These are phyloP conservation scores for Plebejus argus DNA, from an alignment of 2,888 invertebrate species.

Conservation along the genomic window DNA sequence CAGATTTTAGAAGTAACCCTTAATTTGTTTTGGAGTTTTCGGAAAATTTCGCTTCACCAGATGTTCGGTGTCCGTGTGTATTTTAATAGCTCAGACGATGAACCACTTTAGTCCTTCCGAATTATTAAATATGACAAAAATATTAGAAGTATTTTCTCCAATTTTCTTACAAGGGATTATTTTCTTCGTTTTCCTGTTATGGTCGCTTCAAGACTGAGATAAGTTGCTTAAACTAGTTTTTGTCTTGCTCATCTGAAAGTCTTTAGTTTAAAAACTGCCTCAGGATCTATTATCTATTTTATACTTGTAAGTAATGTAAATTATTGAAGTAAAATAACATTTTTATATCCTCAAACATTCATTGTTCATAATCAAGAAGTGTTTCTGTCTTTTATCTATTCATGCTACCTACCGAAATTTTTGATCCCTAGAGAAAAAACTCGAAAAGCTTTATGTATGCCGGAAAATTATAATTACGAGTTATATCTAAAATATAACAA, in stretches of 20 bases:
- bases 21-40: neutral
- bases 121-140: neutral
- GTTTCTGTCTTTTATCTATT: too few species aligned
- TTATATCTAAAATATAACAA: too few species aligned
- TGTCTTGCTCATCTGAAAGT: neutral
- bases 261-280: neutral
- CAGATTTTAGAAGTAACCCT: too few species aligned
- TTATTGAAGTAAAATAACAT: too few species aligned
- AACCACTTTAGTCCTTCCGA: neutral
- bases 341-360: too few species aligned
- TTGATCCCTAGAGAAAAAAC: too few species aligned
- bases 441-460: too few species aligned
- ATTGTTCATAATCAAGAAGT: too few species aligned
- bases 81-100: neutral
- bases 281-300: neutral
- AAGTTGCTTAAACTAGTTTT: neutral
- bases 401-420: too few species aligned
- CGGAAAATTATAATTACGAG: too few species aligned
- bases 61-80: neutral
- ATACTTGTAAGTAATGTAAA: too few species aligned
- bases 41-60: neutral
- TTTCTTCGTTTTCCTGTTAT: neutral
- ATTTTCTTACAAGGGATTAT: neutral
- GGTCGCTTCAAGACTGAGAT: neutral
- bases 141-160: neutral